Evolutionary conservation across 2,797 vertebrate species (phyloP).

Genomic region (Rhynchotus rufescens): DNA sequence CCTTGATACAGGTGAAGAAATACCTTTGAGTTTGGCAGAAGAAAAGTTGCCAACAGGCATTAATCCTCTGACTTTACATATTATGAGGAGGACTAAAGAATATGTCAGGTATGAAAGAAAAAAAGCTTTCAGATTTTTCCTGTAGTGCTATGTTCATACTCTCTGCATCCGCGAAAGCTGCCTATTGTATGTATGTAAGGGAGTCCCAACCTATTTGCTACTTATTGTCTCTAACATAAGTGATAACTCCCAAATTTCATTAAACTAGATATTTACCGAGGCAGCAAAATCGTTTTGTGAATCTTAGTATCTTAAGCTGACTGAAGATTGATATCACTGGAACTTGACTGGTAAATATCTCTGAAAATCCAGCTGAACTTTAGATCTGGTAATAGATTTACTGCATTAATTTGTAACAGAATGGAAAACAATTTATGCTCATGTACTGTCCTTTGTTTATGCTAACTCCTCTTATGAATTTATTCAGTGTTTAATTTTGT

Average conservation of each 20-base stretch:
- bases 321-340: neutral
- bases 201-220: neutral
- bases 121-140: neutral
- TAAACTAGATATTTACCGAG: neutral
- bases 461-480: neutral
- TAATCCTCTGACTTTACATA: conserved; percentile 97
- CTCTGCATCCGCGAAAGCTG: neutral
- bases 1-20: conserved; percentile 98
- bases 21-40: conserved; percentile 96
- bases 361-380: neutral
- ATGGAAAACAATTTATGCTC: neutral
- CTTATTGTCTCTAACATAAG: neutral
- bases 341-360: neutral
- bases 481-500: neutral
- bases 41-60: conserved; percentile 97
- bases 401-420: neutral
- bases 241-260: neutral
- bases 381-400: neutral
- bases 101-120: conserved; percentile 91
- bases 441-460: neutral
- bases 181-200: neutral
- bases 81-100: conserved; percentile 99
- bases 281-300: neutral
- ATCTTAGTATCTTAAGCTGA: neutral
- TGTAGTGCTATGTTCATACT: neutral